These are phyloP conservation scores for Tachystola acroxantha DNA, from an alignment of 2,888 invertebrate genomes.

Conservation along the genomic window DNA sequence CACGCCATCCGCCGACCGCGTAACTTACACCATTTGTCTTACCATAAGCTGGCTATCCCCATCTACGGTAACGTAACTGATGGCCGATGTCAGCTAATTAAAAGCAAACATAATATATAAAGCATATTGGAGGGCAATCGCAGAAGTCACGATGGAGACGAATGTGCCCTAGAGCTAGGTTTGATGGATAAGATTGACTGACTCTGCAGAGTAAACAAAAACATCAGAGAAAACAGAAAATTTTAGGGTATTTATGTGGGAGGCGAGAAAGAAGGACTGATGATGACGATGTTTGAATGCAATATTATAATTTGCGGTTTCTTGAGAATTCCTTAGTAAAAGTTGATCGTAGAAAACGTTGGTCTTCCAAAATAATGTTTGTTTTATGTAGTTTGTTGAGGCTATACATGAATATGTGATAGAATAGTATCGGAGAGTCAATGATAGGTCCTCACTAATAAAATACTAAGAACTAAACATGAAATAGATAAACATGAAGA, in stretches of 20 bases:
- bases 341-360: no score
- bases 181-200: slow-evolving; percentile 59
- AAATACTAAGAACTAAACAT: no score
- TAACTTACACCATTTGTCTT: slow-evolving; percentile 34
- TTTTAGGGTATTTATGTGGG: background rate
- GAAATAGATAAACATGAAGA: no score
- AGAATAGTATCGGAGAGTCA: no score
- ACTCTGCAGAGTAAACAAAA: slow-evolving; percentile 33
- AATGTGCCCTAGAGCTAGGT: slow-evolving; percentile 49
- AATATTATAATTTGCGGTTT: no score
- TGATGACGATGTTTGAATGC: no score
- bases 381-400: no score
- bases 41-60: slow-evolving; percentile 23
- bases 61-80: slow-evolving; percentile 37
- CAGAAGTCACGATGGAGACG: slow-evolving; percentile 59
- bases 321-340: no score
- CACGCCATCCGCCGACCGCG: slow-evolving; percentile 41
- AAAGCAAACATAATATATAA: slow-evolving; percentile 61
- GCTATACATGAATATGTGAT: no score
- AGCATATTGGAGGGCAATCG: slow-evolving; percentile 44
- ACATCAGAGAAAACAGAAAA: background rate
- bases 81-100: slow-evolving; percentile 58
- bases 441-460: no score
- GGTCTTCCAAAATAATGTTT: no score
- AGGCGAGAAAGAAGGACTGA: no score